Evolutionary conservation across 2,888 invertebrate species (phyloP).

Genomic region (Napeogenes sylphis): DNA sequence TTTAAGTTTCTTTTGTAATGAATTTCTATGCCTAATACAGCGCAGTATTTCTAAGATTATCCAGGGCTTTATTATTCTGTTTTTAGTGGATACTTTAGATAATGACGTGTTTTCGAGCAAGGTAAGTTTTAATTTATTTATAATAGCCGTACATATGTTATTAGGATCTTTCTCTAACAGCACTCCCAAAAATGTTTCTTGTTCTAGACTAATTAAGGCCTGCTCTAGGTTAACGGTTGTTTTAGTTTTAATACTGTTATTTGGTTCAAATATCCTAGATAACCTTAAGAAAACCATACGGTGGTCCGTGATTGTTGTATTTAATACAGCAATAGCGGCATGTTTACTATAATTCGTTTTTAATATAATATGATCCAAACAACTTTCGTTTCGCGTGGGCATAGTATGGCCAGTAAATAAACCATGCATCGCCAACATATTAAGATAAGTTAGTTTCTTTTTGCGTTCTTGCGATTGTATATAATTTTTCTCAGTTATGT

Average conservation of each 20-base stretch:
- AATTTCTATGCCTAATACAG: too few species aligned
- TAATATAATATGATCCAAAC: conserved; percentile 30
- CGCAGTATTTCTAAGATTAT: too few species aligned
- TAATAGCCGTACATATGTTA: too few species aligned
- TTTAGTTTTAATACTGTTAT: not conserved
- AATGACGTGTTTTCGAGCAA: too few species aligned
- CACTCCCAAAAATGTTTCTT: too few species aligned
- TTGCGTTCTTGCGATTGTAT: conserved; percentile 25
- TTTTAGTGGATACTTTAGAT: too few species aligned
- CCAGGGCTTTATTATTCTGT: too few species aligned
- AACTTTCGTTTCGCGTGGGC: conserved; percentile 22
- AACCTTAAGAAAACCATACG: conserved; percentile 6
- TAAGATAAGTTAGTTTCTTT: conserved; percentile 30
- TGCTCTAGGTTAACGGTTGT: too few species aligned
- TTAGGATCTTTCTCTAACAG: too few species aligned
- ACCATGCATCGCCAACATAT: conserved; percentile 27
- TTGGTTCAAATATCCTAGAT: not conserved
- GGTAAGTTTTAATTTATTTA: too few species aligned
- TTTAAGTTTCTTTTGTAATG: too few species aligned
- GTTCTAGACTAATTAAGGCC: too few species aligned
- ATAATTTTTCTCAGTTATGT: conserved; percentile 17
- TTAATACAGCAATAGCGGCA: conserved; percentile 2
- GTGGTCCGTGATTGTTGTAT: conserved; percentile 10
- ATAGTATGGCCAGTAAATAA: conserved; percentile 25
- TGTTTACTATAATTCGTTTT: conserved; percentile 18